A percentile compares a stretch with the other conserved stretches of the same genome.
phyloP scores from a whole-genome alignment of 2,113 vertebrate species.

The Corythoichthys haematopterus region DNA sequence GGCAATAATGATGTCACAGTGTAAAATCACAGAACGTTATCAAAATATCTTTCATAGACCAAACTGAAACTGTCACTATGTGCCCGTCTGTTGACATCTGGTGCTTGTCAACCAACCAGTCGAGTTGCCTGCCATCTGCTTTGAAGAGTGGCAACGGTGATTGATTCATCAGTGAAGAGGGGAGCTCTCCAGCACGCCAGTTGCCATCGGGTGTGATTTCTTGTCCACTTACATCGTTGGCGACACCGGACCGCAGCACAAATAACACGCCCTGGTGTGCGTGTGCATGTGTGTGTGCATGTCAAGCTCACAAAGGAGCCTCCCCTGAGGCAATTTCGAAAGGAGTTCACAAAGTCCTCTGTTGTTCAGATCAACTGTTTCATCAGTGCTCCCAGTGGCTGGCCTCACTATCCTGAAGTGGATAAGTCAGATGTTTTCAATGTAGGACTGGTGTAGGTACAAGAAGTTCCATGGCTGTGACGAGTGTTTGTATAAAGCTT shows the following conservation, averaged over 20 bases:
- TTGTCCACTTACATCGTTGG: background rate
- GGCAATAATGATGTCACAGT: no score
- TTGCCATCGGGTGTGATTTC: conserved; percentile 2
- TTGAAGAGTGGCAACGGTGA: background rate
- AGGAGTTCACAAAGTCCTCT: background rate
- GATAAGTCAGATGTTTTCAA: background rate
- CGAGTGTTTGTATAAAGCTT: background rate
- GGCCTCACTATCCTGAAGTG: background rate
- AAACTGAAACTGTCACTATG: no score
- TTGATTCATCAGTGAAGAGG: background rate
- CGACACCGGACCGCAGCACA: background rate
- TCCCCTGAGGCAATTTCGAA: background rate
- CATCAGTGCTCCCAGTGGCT: background rate
- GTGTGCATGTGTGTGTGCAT: background rate
- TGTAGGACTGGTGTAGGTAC: background rate
- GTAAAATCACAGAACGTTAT: no score
- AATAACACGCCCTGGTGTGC: background rate
- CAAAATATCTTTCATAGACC: no score
- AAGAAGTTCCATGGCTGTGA: background rate
- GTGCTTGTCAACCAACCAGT: background rate
- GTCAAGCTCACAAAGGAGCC: background rate
- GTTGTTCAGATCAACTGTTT: background rate
- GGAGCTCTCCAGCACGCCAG: background rate
- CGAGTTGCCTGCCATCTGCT: background rate
- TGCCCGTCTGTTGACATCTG: no score